phyloP scores from a whole-genome alignment of 2,113 vertebrate species.

The Columbina picui region DNA sequence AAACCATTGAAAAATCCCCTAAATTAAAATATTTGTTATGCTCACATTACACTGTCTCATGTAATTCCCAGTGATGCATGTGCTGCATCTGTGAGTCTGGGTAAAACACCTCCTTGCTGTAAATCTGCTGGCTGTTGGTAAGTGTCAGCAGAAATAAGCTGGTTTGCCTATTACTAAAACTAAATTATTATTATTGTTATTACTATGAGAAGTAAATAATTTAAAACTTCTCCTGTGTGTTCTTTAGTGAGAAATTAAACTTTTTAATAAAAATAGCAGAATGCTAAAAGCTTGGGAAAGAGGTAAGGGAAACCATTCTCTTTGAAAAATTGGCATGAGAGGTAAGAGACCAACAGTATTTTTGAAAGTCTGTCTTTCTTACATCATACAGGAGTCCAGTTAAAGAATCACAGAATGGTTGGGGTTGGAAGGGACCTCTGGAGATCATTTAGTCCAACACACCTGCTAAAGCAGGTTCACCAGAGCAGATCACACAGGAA shows the following conservation, averaged over 20 bases:
- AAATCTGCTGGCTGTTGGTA: not conserved
- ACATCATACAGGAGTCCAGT: too few species aligned
- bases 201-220: not conserved
- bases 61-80: not conserved
- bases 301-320: too few species aligned
- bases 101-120: not conserved
- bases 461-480: too few species aligned
- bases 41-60: not conserved
- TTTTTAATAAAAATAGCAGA: not conserved
- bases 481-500: too few species aligned
- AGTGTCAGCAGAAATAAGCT: not conserved
- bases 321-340: too few species aligned
- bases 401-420: too few species aligned
- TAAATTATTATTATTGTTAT: not conserved
- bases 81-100: not conserved
- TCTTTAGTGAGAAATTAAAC: not conserved
- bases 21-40: not conserved
- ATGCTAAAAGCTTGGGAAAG: too few species aligned
- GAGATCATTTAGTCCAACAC: too few species aligned
- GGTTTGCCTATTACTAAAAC: not conserved
- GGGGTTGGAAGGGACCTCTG: too few species aligned
- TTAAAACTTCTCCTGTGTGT: not conserved
- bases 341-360: too few species aligned
- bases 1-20: not conserved
- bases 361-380: too few species aligned